Percentiles rank a stretch among this genome's conserved stretches.
These are phyloP conservation scores for Mirounga angustirostris DNA, from an alignment of 2,113 vertebrate genomes.

Conservation along the genomic window DNA sequence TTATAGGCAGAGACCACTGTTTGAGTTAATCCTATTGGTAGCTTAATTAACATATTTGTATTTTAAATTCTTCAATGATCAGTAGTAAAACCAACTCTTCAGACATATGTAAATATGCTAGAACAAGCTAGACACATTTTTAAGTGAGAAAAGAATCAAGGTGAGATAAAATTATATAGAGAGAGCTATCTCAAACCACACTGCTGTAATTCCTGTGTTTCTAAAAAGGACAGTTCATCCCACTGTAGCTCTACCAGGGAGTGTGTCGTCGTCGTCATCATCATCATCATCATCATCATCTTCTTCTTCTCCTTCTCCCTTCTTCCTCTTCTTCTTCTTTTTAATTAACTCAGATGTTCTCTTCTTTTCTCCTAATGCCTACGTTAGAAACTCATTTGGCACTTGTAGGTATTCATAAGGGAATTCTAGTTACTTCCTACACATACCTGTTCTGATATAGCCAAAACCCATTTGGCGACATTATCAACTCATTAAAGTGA, in stretches of 20 bases:
- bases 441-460: constrained; percentile 78
- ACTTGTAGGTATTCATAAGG: constrained; percentile 70
- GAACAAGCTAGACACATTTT: not conserved
- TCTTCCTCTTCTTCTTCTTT: not conserved
- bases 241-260: not conserved
- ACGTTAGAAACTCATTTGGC: constrained; percentile 70
- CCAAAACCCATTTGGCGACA: constrained; percentile 82
- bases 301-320: too few relatives aligned
- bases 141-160: constrained; percentile 26
- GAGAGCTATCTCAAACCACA: not conserved
- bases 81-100: not conserved
- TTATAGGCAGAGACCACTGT: not conserved
- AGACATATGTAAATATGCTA: not conserved
- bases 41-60: constrained; percentile 39
- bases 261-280: not conserved
- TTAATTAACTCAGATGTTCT: constrained; percentile 47
- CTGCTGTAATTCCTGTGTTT: not conserved
- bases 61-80: constrained; percentile 8
- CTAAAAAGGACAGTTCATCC: not conserved
- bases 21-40: not conserved
- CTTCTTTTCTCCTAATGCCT: constrained; percentile 27
- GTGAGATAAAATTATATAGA: not conserved
- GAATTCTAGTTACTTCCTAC: constrained; percentile 76
- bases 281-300: too few relatives aligned
- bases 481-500: constrained; percentile 83